Base-by-base conservation (phyloP, 2,888 invertebrate species). In the Onchidella celtica region DNA sequence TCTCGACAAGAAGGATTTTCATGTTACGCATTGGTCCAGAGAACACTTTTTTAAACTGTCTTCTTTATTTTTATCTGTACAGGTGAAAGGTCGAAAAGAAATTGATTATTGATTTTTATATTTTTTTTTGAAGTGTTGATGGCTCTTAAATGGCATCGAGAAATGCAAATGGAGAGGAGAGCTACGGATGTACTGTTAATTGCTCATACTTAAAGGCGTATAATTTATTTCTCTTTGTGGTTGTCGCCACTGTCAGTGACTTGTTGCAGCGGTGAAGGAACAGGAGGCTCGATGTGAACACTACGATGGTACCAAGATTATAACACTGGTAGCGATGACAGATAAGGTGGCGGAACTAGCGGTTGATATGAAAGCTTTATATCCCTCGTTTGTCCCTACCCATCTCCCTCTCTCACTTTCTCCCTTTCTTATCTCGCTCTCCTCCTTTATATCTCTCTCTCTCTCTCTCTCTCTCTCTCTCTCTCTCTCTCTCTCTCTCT, bases 1-100 rank as follows among this genome's bases (percentile, higher is more conserved):
- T 79, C 40, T 34, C 40, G 38, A 79, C 72, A 70, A 79, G 79
- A 79, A 79, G 79, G 70, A 79, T 79, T 79, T 79, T 72, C 79
- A 79, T 79, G 79, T 79, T 79, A n/a, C 27, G 6, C 24, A 74
- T 36, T 38, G 61, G 61, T 61, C 24, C 38, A 29, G 24, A 6
- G 14, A 59, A 27, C 1, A 61, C 27, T n/a, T 4, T n/a, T 24
- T 61, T 38, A n/a, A n/a, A n/a, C n/a, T n/a, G n/a, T n/a, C n/a
- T n/a, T n/a, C n/a, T n/a, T n/a, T n/a, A n/a, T 38, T 63, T 63
- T 38, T 11, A 40, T 40, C 38, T 61, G 24, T 14, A 24, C 24
- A 36, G 63, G 74, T 74, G 61, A 74, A 61, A 74, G 74, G 59
- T 74, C 40, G 74, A 47, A 17, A n/a, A n/a, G n/a, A n/a, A n/a